Evolutionary conservation across 2,888 invertebrate species (phyloP), one percentile per base, ranked within the genome.

Genomic region (Rhyacophila evoluta): DNA sequence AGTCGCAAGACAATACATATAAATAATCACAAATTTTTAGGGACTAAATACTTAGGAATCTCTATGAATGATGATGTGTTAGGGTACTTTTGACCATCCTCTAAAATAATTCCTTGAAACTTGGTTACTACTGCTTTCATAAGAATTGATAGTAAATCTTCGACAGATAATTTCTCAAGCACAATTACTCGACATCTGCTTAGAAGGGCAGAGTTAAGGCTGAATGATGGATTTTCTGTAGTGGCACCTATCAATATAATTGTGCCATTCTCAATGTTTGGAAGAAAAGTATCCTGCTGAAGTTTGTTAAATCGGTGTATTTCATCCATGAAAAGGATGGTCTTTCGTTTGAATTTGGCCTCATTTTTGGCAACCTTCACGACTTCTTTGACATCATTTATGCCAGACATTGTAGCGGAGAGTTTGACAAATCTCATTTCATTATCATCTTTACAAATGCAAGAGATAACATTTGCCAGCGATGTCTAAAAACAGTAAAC

Each of bases 221-320:
- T 93, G 85, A 95, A 96, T 0, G 95, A 95, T n/a, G 96, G 96
- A 86, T 96, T 96, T 86, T 96, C 96, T 39, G 96, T 96, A 0
- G 96, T 96, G 0, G 96, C 96, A 29, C 96, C 96, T 78, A 96
- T 91, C 79, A 96, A 86, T 67, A 91, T 93, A 38, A 96, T 92
- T 28, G 93, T 93, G 0, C 96, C 96, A 86, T 92, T 93, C 86
- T 96, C 96, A 12, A 96, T 93, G 86, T 95, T 94, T 1, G 95
- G 93, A 79, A 96, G 86, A 86, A 96, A 95, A 72, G 93, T 92
- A 85, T 96, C 95, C 88, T 96, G 96, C 84, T 96, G 96, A 27
- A 92, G 87, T 87, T 95, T 96, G 86, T 95, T 96, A 84, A 96
- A 96, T 75, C 95, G 91, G 86, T 96, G 96, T 84, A 96, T 95